Conservation (phyloP, 1,140 invertebrate species). For the Lepidurus packardi region DNA sequence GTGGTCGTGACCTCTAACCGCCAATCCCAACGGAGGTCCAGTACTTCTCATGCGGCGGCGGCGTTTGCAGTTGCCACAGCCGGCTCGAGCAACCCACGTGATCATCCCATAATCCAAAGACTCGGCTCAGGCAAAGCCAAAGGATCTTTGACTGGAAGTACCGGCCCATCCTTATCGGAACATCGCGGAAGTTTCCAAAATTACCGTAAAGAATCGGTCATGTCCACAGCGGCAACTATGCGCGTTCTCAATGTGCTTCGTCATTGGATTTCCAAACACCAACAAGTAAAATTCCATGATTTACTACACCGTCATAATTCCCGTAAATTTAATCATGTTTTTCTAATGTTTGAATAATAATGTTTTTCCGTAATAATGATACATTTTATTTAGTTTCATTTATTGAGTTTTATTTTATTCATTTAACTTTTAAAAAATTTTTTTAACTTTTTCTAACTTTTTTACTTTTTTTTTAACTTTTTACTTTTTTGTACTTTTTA, state of each 20-base stretch:
- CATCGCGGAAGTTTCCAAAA: conserved; percentile 19
- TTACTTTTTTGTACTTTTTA: no score
- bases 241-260: conserved; percentile 81
- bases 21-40: conserved; percentile 83
- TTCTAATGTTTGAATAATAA: no score
- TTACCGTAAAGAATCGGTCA: conserved; percentile 70
- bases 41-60: conserved; percentile 78
- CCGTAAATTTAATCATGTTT: no score
- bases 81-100: conserved; percentile 71
- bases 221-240: conserved; percentile 89
- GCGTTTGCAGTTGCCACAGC: conserved; percentile 90
- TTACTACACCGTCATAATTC: no score
- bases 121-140: not conserved
- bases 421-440: no score
- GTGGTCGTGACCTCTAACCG: conserved; percentile 89
- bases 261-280: conserved; percentile 67
- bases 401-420: no score
- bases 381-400: no score
- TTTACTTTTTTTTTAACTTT: no score
- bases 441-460: no score
- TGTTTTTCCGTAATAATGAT: no score
- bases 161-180: not conserved
- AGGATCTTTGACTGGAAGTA: conserved; percentile 17
- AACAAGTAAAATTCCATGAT: conserved; percentile 44
- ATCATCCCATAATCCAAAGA: conserved; percentile 44